Base-by-base conservation (phyloP, 1,140 invertebrate genomes). In the Proales similis region DNA sequence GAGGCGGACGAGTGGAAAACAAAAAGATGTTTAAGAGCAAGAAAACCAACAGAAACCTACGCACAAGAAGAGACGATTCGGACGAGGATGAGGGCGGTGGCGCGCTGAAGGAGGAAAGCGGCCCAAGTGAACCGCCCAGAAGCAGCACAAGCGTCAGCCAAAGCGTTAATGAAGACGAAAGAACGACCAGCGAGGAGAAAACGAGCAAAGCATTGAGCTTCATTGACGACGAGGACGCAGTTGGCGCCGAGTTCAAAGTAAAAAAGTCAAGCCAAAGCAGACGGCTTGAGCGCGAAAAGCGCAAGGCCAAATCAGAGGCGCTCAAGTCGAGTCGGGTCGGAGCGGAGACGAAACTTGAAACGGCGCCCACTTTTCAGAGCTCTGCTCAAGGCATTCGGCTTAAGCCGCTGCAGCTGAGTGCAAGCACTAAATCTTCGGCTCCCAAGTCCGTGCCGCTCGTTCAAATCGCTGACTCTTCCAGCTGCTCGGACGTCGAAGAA, bases 241-340 rank as follows among this genome's bases (percentile, higher is more conserved):
- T 88, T 70, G 85, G 81, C 17, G 89, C 91, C 77, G 83, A 88
- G 33, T 93, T 94, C 76, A 86, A 90, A 81, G 85, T 93, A 30
- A 92, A 90, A 74, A 93, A 93, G 76, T 92, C 90, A 7, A 88
- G 85, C 11, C 86, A 91, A 66, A 91, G 88, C 75, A 87, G 89
- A 74, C 84, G 86, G 74, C 81, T 93, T 48, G 85, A 86, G 74
- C 87, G 86, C 71, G 83, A 87, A 68, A 76, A 87, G 68, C 87
- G 91, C 71, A 87, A 85, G 74, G 81, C 74, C 77, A 64, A 77
- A 79, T 48, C 83, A 82, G 71, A 82, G 84, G 72, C 82, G 82
- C 74, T 80, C 80, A 70, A n/a, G 29, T 60, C 9, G 19, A 61
- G 9, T 0, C 12, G 4, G 24, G 27, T 4, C 4, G 30, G 22